Conservation (phyloP, 1,140 invertebrate genomes). For the Habropoda laboriosa region DNA sequence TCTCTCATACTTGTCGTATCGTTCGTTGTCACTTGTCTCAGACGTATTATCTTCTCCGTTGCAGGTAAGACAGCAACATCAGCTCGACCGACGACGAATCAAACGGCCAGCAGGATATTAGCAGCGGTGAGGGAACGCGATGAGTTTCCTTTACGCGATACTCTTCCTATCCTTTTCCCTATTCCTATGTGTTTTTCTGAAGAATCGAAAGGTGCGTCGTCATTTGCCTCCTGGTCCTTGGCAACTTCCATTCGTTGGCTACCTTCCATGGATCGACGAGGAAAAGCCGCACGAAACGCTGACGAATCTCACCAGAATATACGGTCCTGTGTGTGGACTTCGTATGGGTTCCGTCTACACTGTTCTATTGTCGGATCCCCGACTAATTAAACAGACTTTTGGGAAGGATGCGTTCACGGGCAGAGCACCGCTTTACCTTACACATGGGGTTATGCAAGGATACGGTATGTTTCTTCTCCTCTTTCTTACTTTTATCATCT, state of each 20-base stretch:
- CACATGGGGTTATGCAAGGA: slow-evolving; percentile 93
- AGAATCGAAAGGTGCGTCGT: slow-evolving; percentile 18
- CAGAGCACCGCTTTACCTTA: slow-evolving; percentile 90
- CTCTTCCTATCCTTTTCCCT: slow-evolving; percentile 37
- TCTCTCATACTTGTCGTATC: too few species aligned
- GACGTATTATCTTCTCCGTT: neutral
- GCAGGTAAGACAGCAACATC: neutral
- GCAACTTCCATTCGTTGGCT: slow-evolving; percentile 90
- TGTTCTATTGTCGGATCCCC: slow-evolving; percentile 88
- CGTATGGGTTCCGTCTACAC: slow-evolving; percentile 88
- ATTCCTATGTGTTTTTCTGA: slow-evolving; percentile 20
- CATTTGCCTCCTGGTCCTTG: slow-evolving; percentile 90
- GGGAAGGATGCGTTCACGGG: slow-evolving; percentile 86
- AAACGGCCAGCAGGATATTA: neutral
- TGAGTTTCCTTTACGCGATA: slow-evolving; percentile 40
- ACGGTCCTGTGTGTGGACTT: slow-evolving; percentile 88
- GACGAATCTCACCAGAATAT: slow-evolving; percentile 84
- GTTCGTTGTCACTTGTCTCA: too few species aligned
- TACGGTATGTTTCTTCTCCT: slow-evolving; percentile 85
- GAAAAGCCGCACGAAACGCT: slow-evolving; percentile 87
- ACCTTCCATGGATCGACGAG: slow-evolving; percentile 87
- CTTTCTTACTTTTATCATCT: too few species aligned
- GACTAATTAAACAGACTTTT: slow-evolving; percentile 87
- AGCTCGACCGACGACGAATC: neutral
- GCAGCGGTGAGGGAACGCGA: neutral